Percentiles rank a stretch among this genome's conserved stretches.
phyloP scores from a whole-genome alignment of 2,888 invertebrate species.

The Cepaea hortensis region DNA sequence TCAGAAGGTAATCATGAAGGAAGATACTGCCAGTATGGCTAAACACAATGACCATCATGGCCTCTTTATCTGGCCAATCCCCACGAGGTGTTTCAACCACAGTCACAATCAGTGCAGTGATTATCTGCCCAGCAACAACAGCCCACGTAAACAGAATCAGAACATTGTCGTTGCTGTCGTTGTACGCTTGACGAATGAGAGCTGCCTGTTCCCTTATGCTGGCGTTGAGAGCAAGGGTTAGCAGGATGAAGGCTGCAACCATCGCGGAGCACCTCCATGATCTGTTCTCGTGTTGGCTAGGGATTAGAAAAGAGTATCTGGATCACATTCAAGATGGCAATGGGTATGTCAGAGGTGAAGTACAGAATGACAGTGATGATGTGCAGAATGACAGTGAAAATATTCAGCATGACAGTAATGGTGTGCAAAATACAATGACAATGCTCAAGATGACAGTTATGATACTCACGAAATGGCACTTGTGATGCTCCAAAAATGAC shows the following conservation, averaged over 20 bases:
- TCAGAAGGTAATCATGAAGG: constrained; percentile 39
- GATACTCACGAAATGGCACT: too few species aligned
- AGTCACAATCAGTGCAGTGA: not conserved
- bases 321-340: not conserved
- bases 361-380: too few species aligned
- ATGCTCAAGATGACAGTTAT: too few species aligned
- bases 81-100: constrained; percentile 7
- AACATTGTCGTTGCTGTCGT: constrained; percentile 22
- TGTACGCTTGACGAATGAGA: constrained; percentile 34
- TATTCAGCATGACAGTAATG: too few species aligned
- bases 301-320: not conserved
- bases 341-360: not conserved
- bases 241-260: constrained; percentile 16
- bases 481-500: too few species aligned
- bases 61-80: constrained; percentile 40
- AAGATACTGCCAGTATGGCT: constrained; percentile 27
- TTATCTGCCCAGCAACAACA: not conserved
- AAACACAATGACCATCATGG: constrained; percentile 13
- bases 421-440: too few species aligned
- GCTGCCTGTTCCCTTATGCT: constrained; percentile 29
- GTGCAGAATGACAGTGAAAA: too few species aligned
- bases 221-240: constrained; percentile 38
- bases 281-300: constrained; percentile 39
- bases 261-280: constrained; percentile 32
- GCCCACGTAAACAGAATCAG: constrained; percentile 28